A percentile compares a stretch with the other conserved stretches of the same genome.
These are phyloP conservation scores for Daubentonia madagascariensis DNA, from an alignment of 2,113 vertebrate species.

Conservation along the genomic window DNA sequence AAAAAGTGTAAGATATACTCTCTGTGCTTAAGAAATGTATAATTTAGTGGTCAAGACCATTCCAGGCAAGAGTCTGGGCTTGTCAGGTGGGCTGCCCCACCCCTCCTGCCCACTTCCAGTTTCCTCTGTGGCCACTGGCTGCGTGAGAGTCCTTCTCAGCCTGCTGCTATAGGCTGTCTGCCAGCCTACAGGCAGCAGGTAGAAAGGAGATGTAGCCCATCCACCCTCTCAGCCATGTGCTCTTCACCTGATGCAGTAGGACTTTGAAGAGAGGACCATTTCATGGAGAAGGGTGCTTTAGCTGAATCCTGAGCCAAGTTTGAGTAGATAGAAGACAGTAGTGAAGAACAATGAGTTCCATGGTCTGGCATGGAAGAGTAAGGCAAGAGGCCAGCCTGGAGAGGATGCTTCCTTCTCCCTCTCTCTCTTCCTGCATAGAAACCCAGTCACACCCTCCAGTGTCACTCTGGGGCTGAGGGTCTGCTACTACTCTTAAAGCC, in stretches of 20 bases:
- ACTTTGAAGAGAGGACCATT: not conserved
- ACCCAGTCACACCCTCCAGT: accelerated
- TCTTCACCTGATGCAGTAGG: not conserved
- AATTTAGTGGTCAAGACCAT: not conserved
- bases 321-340: not conserved
- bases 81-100: no score
- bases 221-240: not conserved
- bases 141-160: not conserved
- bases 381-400: not conserved
- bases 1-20: not conserved
- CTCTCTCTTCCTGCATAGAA: not conserved
- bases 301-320: not conserved
- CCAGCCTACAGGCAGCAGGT: not conserved
- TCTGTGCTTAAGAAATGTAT: not conserved
- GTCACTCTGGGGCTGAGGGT: not conserved
- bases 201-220: not conserved
- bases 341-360: not conserved
- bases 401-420: not conserved
- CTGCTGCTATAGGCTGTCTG: not conserved
- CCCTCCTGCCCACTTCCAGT: not conserved
- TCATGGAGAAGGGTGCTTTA: not conserved
- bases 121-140: not conserved
- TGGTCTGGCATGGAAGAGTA: not conserved
- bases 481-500: not conserved
- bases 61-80: not conserved